Percentiles rank a stretch among this genome's conserved stretches.
These are phyloP conservation scores for Saccostrea glomerata DNA, from an alignment of 1,140 invertebrate genomes.

Conservation along the genomic window DNA sequence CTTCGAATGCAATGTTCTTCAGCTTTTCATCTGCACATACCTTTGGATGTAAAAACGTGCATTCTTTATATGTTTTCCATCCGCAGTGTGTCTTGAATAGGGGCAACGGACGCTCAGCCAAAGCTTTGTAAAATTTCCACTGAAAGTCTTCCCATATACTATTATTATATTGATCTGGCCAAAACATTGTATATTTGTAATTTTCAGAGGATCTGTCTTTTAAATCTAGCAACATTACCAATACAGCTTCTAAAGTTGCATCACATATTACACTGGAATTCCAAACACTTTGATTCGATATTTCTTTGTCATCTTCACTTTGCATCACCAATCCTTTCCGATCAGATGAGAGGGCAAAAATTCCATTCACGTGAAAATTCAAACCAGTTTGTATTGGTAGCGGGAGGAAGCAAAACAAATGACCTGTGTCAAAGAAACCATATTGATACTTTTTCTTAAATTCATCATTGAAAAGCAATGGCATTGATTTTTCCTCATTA, in stretches of 20 bases:
- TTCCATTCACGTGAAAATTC: constrained; percentile 52
- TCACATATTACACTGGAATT: constrained; percentile 46
- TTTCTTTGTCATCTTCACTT: constrained; percentile 51
- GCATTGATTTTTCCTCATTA: constrained; percentile 5
- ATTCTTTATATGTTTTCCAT: constrained; percentile 27
- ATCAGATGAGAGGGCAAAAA: constrained; percentile 49
- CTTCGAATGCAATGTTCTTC: neutral
- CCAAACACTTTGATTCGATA: constrained; percentile 36
- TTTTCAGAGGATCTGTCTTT: neutral
- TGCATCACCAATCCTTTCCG: constrained; percentile 36
- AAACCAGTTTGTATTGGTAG: constrained; percentile 47
- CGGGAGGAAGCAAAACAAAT: constrained; percentile 54
- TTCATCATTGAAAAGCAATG: neutral
- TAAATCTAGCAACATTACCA: constrained; percentile 31
- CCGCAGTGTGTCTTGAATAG: neutral
- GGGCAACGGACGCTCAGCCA: neutral
- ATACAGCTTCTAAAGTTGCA: constrained; percentile 47
- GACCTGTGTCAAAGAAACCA: constrained; percentile 48
- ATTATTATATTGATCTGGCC: neutral
- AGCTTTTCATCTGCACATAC: neutral
- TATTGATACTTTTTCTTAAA: no score
- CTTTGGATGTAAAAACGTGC: constrained; percentile 28
- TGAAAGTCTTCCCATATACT: neutral
- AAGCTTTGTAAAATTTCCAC: constrained; percentile 4
- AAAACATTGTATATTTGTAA: neutral